Percentiles rank a stretch among this genome's conserved stretches.
Conservation (phyloP, 2,797 vertebrate species). For the Denticeps clupeoides region DNA sequence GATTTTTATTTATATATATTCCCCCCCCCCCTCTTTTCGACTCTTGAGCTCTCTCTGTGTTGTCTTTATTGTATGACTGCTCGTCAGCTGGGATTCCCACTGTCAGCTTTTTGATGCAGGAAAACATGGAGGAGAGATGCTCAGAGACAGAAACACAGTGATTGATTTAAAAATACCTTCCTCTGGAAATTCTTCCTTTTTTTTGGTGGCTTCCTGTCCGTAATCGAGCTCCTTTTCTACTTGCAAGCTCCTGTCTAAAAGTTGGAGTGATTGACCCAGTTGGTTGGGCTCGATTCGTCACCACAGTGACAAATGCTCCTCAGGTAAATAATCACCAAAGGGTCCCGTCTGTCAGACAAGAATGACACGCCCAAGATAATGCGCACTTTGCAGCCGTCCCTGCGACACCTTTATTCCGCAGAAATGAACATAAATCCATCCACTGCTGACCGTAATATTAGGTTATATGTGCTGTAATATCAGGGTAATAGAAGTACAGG, state of each 20-base stretch:
- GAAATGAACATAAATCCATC: slow-evolving; percentile 22
- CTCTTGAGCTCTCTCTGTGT: slow-evolving; percentile 30
- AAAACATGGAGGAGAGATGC: slow-evolving; percentile 33
- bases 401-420: slow-evolving; percentile 22
- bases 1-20: slow-evolving; percentile 29
- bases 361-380: slow-evolving; percentile 13
- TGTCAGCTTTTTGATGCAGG: slow-evolving; percentile 55
- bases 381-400: slow-evolving; percentile 10
- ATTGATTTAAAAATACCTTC: slow-evolving; percentile 74
- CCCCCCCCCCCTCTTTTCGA: slow-evolving; percentile 8
- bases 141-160: slow-evolving; percentile 58
- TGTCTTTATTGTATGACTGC: slow-evolving; percentile 64
- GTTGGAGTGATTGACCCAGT: slow-evolving; percentile 64
- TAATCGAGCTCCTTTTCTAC: slow-evolving; percentile 22
- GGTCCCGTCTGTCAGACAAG: slow-evolving; percentile 21
- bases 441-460: slow-evolving; percentile 20
- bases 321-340: slow-evolving; percentile 59
- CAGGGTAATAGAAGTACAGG: not conserved
- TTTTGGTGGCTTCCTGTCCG: slow-evolving; percentile 22
- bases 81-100: slow-evolving; percentile 65
- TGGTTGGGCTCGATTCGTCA: slow-evolving; percentile 46
- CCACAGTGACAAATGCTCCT: slow-evolving; percentile 63
- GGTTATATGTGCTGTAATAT: slow-evolving; percentile 6
- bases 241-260: slow-evolving; percentile 53
- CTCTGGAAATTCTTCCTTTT: slow-evolving; percentile 24